Conservation (phyloP, 2,113 vertebrate genomes). For the Gallinago paraguaiae region DNA sequence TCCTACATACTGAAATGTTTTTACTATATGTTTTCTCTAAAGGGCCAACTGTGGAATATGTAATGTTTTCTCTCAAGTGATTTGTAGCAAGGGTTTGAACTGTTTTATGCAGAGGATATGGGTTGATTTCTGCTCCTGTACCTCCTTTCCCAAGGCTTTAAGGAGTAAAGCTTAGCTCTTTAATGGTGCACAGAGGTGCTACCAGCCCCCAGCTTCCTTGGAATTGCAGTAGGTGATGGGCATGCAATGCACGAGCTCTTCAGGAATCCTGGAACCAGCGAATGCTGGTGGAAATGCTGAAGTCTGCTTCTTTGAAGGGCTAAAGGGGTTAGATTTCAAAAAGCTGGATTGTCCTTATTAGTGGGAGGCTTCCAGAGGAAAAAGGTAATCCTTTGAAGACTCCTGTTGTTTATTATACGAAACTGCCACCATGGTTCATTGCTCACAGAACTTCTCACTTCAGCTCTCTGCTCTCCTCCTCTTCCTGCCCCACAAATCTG, state of each 20-base stretch:
- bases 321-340: background rate
- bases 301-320: background rate
- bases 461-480: background rate
- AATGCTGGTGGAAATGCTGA: background rate
- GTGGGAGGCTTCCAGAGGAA: constrained; percentile 5
- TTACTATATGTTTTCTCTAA: background rate
- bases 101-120: background rate
- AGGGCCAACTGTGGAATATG: background rate
- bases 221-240: background rate
- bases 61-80: background rate
- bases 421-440: background rate
- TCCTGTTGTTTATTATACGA: background rate
- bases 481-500: background rate
- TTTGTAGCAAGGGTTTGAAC: background rate
- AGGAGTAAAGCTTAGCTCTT: background rate
- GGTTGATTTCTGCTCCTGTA: background rate
- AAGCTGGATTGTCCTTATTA: background rate
- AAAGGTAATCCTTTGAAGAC: constrained; percentile 24
- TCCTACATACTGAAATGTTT: background rate
- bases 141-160: background rate
- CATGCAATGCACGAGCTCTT: background rate
- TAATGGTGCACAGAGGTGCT: background rate
- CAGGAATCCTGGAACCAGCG: background rate
- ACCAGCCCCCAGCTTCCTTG: background rate
- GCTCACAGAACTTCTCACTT: background rate